A percentile compares a stretch with the other conserved stretches of the same genome.
These are phyloP conservation scores for Deroplatys truncata DNA, from an alignment of 2,888 invertebrate species.

Conservation along the genomic window DNA sequence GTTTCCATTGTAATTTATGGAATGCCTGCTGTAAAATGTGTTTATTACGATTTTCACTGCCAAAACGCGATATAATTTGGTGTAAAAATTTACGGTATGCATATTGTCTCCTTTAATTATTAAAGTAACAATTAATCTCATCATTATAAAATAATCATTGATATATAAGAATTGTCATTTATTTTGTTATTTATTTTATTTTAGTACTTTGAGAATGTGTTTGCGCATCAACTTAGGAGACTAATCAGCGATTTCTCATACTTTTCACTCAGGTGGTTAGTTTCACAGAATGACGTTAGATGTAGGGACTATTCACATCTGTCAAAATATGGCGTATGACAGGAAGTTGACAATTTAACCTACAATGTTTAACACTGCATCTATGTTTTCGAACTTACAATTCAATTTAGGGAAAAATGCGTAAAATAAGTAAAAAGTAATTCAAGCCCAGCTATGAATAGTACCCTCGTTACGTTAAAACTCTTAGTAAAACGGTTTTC, in stretches of 20 bases:
- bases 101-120: too few relatives aligned
- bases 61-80: too few relatives aligned
- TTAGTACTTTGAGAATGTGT: too few relatives aligned
- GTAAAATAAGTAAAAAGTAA: not conserved
- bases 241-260: not conserved
- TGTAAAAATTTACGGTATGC: too few relatives aligned
- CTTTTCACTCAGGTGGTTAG: not conserved
- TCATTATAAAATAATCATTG: too few relatives aligned
- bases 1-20: too few relatives aligned
- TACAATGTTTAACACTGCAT: not conserved
- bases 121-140: too few relatives aligned
- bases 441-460: not conserved
- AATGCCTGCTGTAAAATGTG: too few relatives aligned
- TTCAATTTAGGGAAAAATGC: not conserved
- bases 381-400: not conserved
- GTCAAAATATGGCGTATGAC: constrained; percentile 4
- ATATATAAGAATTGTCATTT: too few relatives aligned
- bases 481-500: not conserved
- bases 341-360: not conserved
- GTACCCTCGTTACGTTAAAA: not conserved
- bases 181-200: too few relatives aligned
- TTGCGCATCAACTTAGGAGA: too few relatives aligned
- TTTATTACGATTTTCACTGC: too few relatives aligned
- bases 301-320: not conserved
- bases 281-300: not conserved